Evolutionary conservation across 2,888 invertebrate genomes (phyloP).

Genomic region (Ecliptopera silaceata): DNA sequence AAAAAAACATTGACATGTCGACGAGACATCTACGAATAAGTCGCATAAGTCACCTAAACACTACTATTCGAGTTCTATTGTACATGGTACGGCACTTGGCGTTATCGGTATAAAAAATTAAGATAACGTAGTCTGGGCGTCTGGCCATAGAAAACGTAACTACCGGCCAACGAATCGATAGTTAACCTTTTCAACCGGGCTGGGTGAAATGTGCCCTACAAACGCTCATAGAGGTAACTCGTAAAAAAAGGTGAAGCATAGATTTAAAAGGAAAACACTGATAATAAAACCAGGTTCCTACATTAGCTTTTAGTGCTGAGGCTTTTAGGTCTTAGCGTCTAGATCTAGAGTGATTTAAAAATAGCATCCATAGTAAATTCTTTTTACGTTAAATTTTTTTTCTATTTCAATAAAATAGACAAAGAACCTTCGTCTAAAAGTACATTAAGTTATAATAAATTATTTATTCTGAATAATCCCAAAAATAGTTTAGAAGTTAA

Average conservation of each 20-base stretch:
- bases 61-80: slow-evolving; percentile 31
- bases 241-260: slow-evolving; percentile 6
- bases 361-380: no score
- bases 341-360: no score
- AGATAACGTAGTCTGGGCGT: slow-evolving; percentile 18
- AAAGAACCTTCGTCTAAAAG: no score
- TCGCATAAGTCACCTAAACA: slow-evolving; percentile 1
- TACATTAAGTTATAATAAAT: no score
- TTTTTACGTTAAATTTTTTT: no score
- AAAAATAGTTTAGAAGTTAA: no score
- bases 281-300: neutral
- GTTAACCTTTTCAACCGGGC: slow-evolving; percentile 8
- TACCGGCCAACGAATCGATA: slow-evolving; percentile 14
- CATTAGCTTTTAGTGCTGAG: neutral
- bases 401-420: no score
- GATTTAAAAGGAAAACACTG: neutral
- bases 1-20: no score
- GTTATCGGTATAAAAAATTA: slow-evolving; percentile 25
- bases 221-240: slow-evolving; percentile 13
- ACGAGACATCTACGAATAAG: no score
- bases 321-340: neutral
- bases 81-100: slow-evolving; percentile 24
- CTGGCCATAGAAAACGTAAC: slow-evolving; percentile 15
- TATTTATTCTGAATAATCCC: no score
- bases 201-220: slow-evolving; percentile 8